Percentiles rank a stretch among this genome's conserved stretches.
These are phyloP conservation scores for Machimus rusticus DNA, from an alignment of 2,888 invertebrate genomes.

Conservation along the genomic window DNA sequence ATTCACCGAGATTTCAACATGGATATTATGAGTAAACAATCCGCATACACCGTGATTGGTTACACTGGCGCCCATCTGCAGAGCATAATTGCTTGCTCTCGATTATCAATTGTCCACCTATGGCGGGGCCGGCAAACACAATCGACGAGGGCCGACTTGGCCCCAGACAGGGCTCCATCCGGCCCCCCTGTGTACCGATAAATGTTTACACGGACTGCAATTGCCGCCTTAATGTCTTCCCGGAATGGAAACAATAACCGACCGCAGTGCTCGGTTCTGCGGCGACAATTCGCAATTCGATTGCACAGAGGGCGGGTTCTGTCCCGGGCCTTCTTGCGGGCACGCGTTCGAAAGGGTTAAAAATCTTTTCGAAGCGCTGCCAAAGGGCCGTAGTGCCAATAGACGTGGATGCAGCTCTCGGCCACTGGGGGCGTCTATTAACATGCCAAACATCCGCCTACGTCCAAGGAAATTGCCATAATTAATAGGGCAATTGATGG, in stretches of 20 bases:
- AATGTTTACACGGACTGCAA: slow-evolving; percentile 32
- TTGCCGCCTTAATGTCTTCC: slow-evolving; percentile 18
- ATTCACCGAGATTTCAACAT: slow-evolving; percentile 38
- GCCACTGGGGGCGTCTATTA: neutral
- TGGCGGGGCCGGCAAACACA: neutral
- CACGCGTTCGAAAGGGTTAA: neutral
- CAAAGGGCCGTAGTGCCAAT: neutral
- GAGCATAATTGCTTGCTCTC: slow-evolving; percentile 22
- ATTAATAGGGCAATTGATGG: slow-evolving; percentile 31
- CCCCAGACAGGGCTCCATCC: neutral
- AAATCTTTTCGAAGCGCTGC: neutral
- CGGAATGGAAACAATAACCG: neutral
- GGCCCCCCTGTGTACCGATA: slow-evolving; percentile 23
- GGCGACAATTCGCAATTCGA: neutral
- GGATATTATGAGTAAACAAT: slow-evolving; percentile 36
- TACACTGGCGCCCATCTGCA: slow-evolving; percentile 26
- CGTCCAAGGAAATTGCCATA: slow-evolving; percentile 1
- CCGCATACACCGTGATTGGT: slow-evolving; percentile 29
- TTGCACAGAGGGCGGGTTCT: neutral
- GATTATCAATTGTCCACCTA: slow-evolving; percentile 18
- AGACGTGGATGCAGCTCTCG: neutral
- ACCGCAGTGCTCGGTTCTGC: slow-evolving; percentile 15
- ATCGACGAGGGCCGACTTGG: neutral
- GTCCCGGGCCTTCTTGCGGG: neutral
- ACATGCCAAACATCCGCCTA: neutral